These are phyloP conservation scores for Torymus texanus DNA, from an alignment of 2,888 invertebrate species.

Conservation along the genomic window DNA sequence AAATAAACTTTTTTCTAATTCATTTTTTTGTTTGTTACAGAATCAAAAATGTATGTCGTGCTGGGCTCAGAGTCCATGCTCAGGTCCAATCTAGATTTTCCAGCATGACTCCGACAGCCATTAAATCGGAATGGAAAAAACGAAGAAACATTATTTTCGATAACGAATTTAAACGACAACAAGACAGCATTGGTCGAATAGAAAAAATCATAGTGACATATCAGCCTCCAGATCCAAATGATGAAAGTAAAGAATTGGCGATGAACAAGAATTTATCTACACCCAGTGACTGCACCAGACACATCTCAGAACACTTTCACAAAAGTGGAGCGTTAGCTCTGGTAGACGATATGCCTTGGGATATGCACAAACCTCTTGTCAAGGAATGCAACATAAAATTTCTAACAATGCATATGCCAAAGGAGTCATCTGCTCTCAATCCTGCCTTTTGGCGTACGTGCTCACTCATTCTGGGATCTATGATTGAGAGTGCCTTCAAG, in stretches of 20 bases:
- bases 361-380: slow-evolving; percentile 91
- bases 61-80: slow-evolving; percentile 32
- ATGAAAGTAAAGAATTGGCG: slow-evolving; percentile 83
- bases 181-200: slow-evolving; percentile 85
- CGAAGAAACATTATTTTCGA: slow-evolving; percentile 85
- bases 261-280: slow-evolving; percentile 97
- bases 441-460: slow-evolving; percentile 95
- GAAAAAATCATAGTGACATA: slow-evolving; percentile 94
- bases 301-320: slow-evolving; percentile 67
- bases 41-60: slow-evolving; percentile 40
- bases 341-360: slow-evolving; percentile 90
- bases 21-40: slow-evolving; percentile 24
- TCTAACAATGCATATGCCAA: slow-evolving; percentile 75
- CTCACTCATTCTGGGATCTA: slow-evolving; percentile 90
- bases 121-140: slow-evolving; percentile 75
- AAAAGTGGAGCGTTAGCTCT: slow-evolving; percentile 84
- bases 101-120: neutral
- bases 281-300: slow-evolving; percentile 89
- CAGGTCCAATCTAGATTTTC: slow-evolving; percentile 32
- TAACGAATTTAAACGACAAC: slow-evolving; percentile 85
- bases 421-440: slow-evolving; percentile 80
- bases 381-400: slow-evolving; percentile 70
- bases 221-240: slow-evolving; percentile 78
- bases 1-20: neutral
- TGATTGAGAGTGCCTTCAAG: slow-evolving; percentile 87